Conservation (phyloP, 2,113 vertebrate genomes). For the Camelus dromedarius region DNA sequence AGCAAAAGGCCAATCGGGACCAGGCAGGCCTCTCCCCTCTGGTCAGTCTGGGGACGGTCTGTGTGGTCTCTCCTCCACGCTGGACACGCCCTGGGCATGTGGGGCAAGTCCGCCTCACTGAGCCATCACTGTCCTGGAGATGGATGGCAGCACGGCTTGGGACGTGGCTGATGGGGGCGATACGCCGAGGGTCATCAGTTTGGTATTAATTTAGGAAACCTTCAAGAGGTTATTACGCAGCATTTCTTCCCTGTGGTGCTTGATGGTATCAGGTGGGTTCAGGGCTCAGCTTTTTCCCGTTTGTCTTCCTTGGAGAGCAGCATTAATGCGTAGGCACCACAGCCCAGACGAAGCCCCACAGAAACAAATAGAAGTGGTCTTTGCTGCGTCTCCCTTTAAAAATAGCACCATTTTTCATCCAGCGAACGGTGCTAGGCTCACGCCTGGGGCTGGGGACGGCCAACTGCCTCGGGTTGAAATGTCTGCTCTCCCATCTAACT, state of each 20-base stretch:
- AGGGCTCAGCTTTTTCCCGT: constrained; percentile 56
- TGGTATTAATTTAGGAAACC: constrained; percentile 80
- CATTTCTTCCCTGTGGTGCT: constrained; percentile 7
- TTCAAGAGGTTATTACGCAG: constrained; percentile 44
- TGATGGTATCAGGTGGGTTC: constrained; percentile 63
- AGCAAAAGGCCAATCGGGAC: accelerated
- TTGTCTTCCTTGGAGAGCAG: constrained; percentile 64
- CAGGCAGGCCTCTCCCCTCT: background rate
- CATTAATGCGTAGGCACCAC: background rate
- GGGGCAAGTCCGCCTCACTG: background rate
- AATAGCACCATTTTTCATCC: constrained; percentile 58
- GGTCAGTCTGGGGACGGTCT: accelerated
- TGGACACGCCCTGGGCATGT: background rate
- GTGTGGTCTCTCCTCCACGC: background rate
- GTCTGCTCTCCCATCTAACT: background rate
- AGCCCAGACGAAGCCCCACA: background rate
- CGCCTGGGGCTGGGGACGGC: background rate
- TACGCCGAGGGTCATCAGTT: constrained; percentile 56
- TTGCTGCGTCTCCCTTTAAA: constrained; percentile 66
- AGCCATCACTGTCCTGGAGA: background rate
- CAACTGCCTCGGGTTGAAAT: background rate
- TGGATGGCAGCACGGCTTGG: background rate
- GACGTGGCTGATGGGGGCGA: constrained; percentile 29
- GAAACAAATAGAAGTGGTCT: constrained; percentile 38
- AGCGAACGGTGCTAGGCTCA: background rate